Percentiles rank a stretch among this genome's conserved stretches.
phyloP scores from a whole-genome alignment of 1,140 invertebrate species.

The Episyrphus balteatus region DNA sequence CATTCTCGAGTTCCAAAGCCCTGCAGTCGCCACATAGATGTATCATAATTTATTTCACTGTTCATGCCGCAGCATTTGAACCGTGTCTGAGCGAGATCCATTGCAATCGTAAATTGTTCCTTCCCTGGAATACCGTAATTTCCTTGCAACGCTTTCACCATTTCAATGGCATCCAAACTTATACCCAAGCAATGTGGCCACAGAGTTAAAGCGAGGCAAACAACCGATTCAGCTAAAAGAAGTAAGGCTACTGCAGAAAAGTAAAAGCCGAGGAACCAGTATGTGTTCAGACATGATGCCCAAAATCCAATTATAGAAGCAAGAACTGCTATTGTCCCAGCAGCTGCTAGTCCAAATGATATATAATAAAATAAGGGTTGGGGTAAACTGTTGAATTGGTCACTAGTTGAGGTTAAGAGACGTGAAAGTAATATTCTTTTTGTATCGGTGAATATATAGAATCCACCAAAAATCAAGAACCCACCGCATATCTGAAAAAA shows the following conservation, averaged over 20 bases:
- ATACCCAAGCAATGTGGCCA: slow-evolving; percentile 69
- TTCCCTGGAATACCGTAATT: slow-evolving; percentile 63
- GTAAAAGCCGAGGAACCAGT: slow-evolving; percentile 60
- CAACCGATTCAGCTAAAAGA: slow-evolving; percentile 56
- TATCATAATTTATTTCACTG: slow-evolving; percentile 67
- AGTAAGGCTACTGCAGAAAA: slow-evolving; percentile 57
- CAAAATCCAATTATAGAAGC: slow-evolving; percentile 63
- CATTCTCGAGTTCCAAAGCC: slow-evolving; percentile 57
- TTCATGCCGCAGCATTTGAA: slow-evolving; percentile 76
- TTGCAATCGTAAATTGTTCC: slow-evolving; percentile 61
- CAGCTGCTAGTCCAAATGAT: slow-evolving; percentile 48
- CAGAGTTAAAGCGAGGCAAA: slow-evolving; percentile 60
- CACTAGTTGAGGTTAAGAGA: slow-evolving; percentile 46
- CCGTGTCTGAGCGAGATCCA: slow-evolving; percentile 65
- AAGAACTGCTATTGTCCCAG: slow-evolving; percentile 53
- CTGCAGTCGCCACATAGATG: slow-evolving; percentile 67
- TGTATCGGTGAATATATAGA: slow-evolving; percentile 54
- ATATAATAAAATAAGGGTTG: slow-evolving; percentile 66
- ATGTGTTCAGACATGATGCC: slow-evolving; percentile 61
- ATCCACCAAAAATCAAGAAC: slow-evolving; percentile 53
- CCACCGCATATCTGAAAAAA: slow-evolving; percentile 55
- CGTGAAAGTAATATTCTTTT: slow-evolving; percentile 56
- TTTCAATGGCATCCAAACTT: slow-evolving; percentile 49
- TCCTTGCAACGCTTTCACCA: slow-evolving; percentile 57
- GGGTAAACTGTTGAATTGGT: slow-evolving; percentile 38